These are phyloP conservation scores for Apantesis nais DNA, from an alignment of 2,888 invertebrate genomes.

Conservation along the genomic window DNA sequence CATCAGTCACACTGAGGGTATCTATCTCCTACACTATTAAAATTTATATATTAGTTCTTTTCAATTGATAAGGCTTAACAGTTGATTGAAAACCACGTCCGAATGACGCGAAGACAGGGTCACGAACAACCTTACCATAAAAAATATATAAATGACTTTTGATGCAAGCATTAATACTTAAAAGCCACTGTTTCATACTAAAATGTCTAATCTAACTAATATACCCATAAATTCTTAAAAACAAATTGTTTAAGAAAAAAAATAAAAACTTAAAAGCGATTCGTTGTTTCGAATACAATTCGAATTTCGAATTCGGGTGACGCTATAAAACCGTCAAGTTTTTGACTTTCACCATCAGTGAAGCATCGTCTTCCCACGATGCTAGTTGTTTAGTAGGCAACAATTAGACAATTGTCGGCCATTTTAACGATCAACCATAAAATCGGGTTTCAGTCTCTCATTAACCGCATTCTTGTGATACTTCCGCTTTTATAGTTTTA, in stretches of 20 bases:
- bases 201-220: constrained; percentile 35
- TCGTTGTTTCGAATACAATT: constrained; percentile 75
- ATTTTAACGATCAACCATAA: constrained; percentile 83
- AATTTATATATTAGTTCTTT: neutral
- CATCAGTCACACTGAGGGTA: neutral
- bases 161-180: constrained; percentile 33
- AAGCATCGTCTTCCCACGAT: constrained; percentile 78
- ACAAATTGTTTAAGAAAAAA: constrained; percentile 67
- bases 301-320: constrained; percentile 73
- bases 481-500: constrained; percentile 86
- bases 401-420: constrained; percentile 85
- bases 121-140: constrained; percentile 29
- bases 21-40: neutral
- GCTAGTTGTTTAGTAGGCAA: constrained; percentile 76
- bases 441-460: constrained; percentile 82
- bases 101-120: constrained; percentile 26
- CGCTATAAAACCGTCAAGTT: constrained; percentile 72
- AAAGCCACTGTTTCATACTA: constrained; percentile 44
- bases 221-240: constrained; percentile 57
- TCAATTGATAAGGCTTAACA: neutral
- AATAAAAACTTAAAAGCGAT: constrained; percentile 73
- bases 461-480: constrained; percentile 85
- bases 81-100: constrained; percentile 24
- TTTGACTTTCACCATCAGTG: constrained; percentile 80
- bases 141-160: constrained; percentile 26